Conservation (phyloP, 35 echinoderm and acorn worm genomes). For the Ophioderma brevispina region DNA sequence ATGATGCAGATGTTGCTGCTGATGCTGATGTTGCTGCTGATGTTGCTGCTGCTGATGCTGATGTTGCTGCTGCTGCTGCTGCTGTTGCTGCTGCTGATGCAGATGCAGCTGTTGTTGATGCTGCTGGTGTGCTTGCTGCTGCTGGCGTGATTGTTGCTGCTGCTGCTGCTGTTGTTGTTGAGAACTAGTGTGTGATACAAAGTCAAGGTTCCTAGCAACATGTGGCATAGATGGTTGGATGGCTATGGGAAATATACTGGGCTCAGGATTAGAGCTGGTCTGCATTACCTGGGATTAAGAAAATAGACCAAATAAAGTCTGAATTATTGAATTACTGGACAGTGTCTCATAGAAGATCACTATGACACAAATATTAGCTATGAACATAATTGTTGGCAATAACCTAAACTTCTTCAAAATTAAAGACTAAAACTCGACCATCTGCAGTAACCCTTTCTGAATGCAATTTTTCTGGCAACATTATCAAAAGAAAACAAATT, state of each 20-base stretch:
- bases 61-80: background rate
- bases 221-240: background rate
- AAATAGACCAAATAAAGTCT: background rate
- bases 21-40: constrained; percentile 12
- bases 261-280: background rate
- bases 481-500: too few species aligned
- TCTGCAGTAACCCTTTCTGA: too few species aligned
- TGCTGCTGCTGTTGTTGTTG: background rate
- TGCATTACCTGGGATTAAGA: background rate
- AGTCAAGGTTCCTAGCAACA: background rate
- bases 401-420: too few species aligned
- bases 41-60: background rate
- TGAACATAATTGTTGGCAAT: too few species aligned
- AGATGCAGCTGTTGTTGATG: background rate
- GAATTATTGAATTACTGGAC: too few species aligned
- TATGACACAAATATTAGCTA: too few species aligned
- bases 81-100: background rate
- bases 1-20: background rate
- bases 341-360: too few species aligned
- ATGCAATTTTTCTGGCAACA: too few species aligned
- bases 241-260: background rate
- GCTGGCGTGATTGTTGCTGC: background rate
- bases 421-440: too few species aligned
- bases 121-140: background rate
- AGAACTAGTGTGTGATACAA: background rate